These are phyloP conservation scores for Cygnus olor DNA, from an alignment of 2,797 vertebrate species.

Conservation along the genomic window DNA sequence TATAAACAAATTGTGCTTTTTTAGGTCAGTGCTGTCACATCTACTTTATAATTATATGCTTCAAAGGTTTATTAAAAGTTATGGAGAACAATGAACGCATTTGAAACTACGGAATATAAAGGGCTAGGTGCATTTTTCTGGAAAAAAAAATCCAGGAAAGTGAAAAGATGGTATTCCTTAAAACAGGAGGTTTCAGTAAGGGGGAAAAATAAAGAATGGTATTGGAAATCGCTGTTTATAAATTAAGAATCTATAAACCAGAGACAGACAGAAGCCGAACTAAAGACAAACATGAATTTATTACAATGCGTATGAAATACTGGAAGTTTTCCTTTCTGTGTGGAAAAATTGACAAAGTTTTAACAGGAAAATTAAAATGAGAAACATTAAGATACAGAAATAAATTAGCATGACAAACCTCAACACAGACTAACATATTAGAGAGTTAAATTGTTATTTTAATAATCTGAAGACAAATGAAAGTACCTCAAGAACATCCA, in stretches of 20 bases:
- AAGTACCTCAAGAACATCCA: background rate
- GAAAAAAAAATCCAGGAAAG: background rate
- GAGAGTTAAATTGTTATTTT: background rate
- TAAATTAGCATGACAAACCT: background rate
- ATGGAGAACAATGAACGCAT: slow-evolving; percentile 69
- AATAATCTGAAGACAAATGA: background rate
- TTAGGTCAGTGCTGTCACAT: slow-evolving; percentile 83
- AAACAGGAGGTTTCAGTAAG: background rate
- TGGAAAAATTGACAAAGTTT: background rate
- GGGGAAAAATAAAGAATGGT: background rate
- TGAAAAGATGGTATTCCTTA: slow-evolving; percentile 11
- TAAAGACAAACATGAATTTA: background rate
- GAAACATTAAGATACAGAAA: background rate
- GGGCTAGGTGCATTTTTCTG: slow-evolving; percentile 11
- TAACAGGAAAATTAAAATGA: background rate
- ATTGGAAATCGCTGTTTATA: background rate
- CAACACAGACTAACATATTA: background rate
- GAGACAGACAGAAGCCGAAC: background rate
- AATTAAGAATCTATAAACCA: background rate
- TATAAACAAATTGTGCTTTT: slow-evolving; percentile 68
- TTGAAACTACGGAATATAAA: slow-evolving; percentile 66
- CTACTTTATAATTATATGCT: slow-evolving; percentile 85
- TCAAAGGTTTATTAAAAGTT: slow-evolving; percentile 81
- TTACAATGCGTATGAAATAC: background rate
- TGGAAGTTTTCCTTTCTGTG: background rate